These are phyloP conservation scores for Polypedilum vanderplanki DNA, from an alignment of 1,140 invertebrate species.

Conservation along the genomic window DNA sequence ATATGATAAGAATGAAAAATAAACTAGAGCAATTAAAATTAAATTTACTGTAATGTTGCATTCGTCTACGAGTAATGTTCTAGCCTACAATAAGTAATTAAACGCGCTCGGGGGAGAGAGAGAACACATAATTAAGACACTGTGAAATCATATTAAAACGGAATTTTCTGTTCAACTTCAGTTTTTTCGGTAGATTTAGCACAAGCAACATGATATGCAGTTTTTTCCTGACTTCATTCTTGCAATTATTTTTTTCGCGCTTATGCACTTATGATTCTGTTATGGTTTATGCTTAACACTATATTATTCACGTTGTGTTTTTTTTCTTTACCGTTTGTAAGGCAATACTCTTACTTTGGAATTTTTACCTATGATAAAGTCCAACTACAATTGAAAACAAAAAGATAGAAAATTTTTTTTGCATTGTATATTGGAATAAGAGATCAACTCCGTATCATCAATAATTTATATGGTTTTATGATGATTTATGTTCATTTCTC, in stretches of 20 bases:
- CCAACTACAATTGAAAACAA: background rate
- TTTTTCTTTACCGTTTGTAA: background rate
- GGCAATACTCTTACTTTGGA: background rate
- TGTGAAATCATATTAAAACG: conserved; percentile 13
- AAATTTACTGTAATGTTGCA: background rate
- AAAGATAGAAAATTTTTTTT: background rate
- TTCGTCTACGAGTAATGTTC: background rate
- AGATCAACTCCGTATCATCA: background rate
- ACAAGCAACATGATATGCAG: conserved; percentile 7
- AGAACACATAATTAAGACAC: conserved; percentile 1
- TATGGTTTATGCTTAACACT: conserved; percentile 13
- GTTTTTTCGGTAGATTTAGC: conserved; percentile 5
- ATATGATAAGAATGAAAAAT: background rate
- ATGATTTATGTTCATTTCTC: background rate
- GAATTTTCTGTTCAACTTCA: background rate
- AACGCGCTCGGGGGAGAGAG: background rate
- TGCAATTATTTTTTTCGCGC: conserved; percentile 11
- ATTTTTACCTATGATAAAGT: background rate
- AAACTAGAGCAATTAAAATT: background rate
- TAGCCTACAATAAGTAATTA: conserved; percentile 12
- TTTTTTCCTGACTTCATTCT: too few relatives aligned
- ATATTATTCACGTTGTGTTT: background rate
- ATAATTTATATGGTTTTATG: conserved; percentile 14
- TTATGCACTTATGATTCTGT: conserved; percentile 18
- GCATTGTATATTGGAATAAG: background rate